A percentile compares a stretch with the other conserved stretches of the same genome.
phyloP scores from a whole-genome alignment of 2,797 vertebrate species.

The Protonibea diacanthus region DNA sequence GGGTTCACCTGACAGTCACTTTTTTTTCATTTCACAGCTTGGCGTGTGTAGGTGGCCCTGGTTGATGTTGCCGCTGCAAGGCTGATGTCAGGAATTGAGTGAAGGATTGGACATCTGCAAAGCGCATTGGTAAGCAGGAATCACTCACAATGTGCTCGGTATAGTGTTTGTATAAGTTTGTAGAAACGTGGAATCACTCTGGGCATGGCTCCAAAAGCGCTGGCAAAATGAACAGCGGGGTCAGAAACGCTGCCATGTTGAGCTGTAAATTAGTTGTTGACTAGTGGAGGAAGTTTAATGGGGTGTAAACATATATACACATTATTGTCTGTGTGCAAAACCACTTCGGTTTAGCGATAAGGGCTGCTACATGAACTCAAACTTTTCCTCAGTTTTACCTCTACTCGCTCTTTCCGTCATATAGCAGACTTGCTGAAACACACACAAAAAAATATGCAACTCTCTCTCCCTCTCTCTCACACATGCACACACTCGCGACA shows the following conservation, averaged over 20 bases:
- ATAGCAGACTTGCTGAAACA: slow-evolving; percentile 30
- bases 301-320: neutral
- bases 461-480: neutral
- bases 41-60: neutral
- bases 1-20: neutral
- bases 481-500: neutral
- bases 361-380: neutral
- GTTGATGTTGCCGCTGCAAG: neutral
- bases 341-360: neutral
- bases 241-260: neutral
- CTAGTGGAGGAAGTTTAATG: neutral
- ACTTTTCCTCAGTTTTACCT: neutral
- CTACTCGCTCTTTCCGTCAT: neutral
- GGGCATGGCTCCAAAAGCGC: neutral
- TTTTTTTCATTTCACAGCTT: neutral
- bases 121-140: neutral
- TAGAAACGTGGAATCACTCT: neutral
- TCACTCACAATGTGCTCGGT: neutral
- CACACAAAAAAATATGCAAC: slow-evolving; percentile 25
- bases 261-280: neutral
- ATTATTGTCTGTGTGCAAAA: neutral
- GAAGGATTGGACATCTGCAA: neutral
- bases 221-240: neutral
- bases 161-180: neutral
- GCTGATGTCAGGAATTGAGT: neutral